These are phyloP conservation scores for Vulpes lagopus DNA, from an alignment of 2,113 vertebrate genomes.

Conservation along the genomic window DNA sequence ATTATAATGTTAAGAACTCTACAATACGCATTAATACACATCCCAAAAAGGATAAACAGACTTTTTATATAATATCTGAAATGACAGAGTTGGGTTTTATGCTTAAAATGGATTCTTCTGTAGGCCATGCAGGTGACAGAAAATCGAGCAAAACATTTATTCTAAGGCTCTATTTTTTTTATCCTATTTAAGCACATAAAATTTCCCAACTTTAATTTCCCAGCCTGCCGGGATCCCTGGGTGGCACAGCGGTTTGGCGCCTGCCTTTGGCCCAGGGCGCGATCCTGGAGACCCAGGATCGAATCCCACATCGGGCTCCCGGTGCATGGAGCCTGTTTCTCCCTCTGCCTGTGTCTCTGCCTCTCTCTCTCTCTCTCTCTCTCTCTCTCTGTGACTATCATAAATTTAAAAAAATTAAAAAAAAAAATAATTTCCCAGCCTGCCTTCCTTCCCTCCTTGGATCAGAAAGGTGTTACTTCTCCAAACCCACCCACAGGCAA, in stretches of 20 bases:
- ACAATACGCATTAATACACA: not conserved
- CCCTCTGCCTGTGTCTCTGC: too few relatives aligned
- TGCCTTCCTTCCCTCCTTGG: not conserved
- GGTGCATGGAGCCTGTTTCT: too few relatives aligned
- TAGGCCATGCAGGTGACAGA: not conserved
- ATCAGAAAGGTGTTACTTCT: not conserved
- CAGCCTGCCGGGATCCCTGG: too few relatives aligned
- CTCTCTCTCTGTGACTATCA: too few relatives aligned
- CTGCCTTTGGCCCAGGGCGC: too few relatives aligned
- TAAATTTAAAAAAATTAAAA: too few relatives aligned
- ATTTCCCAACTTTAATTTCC: not conserved
- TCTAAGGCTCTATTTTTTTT: not conserved
- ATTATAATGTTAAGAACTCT: not conserved
- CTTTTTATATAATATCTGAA: not conserved
- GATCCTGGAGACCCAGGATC: too few relatives aligned
- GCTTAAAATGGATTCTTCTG: not conserved
- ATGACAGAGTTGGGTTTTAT: not conserved
- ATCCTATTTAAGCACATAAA: not conserved
- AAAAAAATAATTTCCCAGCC: not conserved
- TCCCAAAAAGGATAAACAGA: not conserved
- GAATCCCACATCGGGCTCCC: too few relatives aligned
- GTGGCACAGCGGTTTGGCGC: too few relatives aligned
- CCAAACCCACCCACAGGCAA: not conserved
- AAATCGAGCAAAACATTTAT: not conserved
- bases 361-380: too few relatives aligned